Evolutionary conservation across 2,888 invertebrate genomes (phyloP).

Genomic region (Melieria omissa): DNA sequence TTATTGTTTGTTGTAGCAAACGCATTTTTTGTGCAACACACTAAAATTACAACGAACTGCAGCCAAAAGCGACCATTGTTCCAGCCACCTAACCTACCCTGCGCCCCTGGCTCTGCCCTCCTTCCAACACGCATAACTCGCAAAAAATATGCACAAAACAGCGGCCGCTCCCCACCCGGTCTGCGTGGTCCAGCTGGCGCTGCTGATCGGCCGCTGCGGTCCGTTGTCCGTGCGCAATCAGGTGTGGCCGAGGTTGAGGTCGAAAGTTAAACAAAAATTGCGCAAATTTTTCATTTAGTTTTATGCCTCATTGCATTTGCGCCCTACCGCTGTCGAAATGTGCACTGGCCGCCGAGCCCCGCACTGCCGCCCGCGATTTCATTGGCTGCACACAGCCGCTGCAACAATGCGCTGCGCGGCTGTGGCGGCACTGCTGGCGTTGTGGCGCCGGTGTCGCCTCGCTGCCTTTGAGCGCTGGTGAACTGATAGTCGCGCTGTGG

Average conservation of each 20-base stretch:
- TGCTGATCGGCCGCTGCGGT: too few relatives aligned
- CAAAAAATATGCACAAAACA: not conserved
- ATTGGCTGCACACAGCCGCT: too few relatives aligned
- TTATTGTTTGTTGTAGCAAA: too few relatives aligned
- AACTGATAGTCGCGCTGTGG: too few relatives aligned
- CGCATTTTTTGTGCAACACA: slow-evolving; percentile 6
- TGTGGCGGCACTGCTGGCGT: too few relatives aligned
- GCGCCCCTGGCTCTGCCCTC: not conserved
- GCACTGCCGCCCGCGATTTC: too few relatives aligned
- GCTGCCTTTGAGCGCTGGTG: too few relatives aligned
- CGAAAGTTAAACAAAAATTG: slow-evolving; percentile 23
- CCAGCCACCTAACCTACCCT: not conserved
- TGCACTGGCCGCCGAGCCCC: not conserved
- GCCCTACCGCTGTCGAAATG: not conserved
- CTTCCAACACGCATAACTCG: not conserved
- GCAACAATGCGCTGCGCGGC: too few relatives aligned
- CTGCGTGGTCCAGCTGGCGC: too few relatives aligned
- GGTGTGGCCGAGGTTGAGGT: slow-evolving; percentile 23
- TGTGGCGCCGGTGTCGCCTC: too few relatives aligned
- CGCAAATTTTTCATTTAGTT: slow-evolving; percentile 28
- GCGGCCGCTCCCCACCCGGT: not conserved
- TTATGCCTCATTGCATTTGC: slow-evolving; percentile 31
- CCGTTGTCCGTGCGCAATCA: not conserved
- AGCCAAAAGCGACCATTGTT: not conserved
- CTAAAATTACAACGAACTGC: slow-evolving; percentile 11